Percentiles rank a stretch among this genome's conserved stretches.
These are phyloP conservation scores for Diorhabda sublineata DNA, from an alignment of 1,140 invertebrate species.

Conservation along the genomic window DNA sequence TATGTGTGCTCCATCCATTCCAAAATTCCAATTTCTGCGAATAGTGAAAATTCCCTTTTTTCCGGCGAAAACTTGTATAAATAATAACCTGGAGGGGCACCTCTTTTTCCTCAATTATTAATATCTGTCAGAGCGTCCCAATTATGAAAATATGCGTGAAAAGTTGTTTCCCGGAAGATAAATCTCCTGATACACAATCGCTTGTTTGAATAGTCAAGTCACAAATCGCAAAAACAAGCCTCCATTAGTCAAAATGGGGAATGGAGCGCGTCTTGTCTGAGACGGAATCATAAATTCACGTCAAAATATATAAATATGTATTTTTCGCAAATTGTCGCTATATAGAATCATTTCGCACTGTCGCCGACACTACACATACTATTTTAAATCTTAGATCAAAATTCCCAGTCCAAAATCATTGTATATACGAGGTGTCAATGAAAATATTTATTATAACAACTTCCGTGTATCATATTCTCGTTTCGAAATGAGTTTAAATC, in stretches of 20 bases:
- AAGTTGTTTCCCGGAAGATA: slow-evolving; percentile 28
- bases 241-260: slow-evolving; percentile 8
- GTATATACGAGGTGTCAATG: too few species aligned
- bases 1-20: too few species aligned
- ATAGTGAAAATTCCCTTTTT: too few species aligned
- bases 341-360: neutral
- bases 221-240: slow-evolving; percentile 15
- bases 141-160: slow-evolving; percentile 33
- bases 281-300: slow-evolving; percentile 7
- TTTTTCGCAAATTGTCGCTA: slow-evolving; percentile 5
- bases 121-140: slow-evolving; percentile 30
- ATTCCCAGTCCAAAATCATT: too few species aligned
- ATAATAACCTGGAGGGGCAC: slow-evolving; percentile 26
- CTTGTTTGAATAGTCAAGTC: slow-evolving; percentile 27
- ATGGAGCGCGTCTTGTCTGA: neutral
- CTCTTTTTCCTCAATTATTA: slow-evolving; percentile 33
- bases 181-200: slow-evolving; percentile 34
- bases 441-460: too few species aligned
- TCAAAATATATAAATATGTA: slow-evolving; percentile 7
- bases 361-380: neutral
- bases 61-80: slow-evolving; percentile 10
- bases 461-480: too few species aligned
- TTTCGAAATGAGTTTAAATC: too few species aligned
- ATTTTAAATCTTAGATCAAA: too few species aligned
- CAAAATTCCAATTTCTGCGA: too few species aligned